A percentile compares a stretch with the other conserved stretches of the same genome.
Evolutionary conservation across 2,797 vertebrate genomes (phyloP).

Genomic region (Setipinna tenuifilis): DNA sequence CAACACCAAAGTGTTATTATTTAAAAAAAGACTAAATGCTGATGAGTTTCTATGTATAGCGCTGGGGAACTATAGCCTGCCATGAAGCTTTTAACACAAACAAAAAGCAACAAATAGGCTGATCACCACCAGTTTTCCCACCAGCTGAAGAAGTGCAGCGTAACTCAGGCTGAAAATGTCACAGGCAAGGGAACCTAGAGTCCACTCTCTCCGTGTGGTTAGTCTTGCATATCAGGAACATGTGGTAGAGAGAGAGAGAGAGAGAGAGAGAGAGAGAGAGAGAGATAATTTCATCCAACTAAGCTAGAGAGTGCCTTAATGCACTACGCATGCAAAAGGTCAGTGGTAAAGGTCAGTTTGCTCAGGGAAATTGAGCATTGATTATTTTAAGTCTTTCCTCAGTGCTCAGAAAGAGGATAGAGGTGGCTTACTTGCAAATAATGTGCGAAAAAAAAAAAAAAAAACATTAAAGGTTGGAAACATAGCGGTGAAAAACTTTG

Average conservation of each 20-base stretch:
- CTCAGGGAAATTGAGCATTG: conserved; percentile 29
- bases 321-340: conserved; percentile 32
- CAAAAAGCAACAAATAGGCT: neutral
- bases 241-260: neutral
- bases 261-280: neutral
- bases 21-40: neutral
- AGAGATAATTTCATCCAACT: conserved; percentile 31
- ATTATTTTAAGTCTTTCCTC: conserved; percentile 30
- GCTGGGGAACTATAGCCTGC: neutral
- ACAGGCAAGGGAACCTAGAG: neutral
- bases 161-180: conserved; percentile 26
- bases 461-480: conserved; percentile 3
- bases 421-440: neutral
- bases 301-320: conserved; percentile 25
- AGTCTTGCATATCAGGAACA: neutral
- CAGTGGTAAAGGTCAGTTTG: conserved; percentile 26
- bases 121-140: neutral
- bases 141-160: conserved; percentile 30
- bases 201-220: conserved; percentile 15
- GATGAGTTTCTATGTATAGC: neutral
- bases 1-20: neutral
- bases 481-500: neutral
- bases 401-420: neutral
- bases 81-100: neutral
- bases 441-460: neutral